Percentiles rank a stretch among this genome's conserved stretches.
These are phyloP conservation scores for Drosophila ironensis DNA, from an alignment of 1,140 invertebrate species.

Conservation along the genomic window DNA sequence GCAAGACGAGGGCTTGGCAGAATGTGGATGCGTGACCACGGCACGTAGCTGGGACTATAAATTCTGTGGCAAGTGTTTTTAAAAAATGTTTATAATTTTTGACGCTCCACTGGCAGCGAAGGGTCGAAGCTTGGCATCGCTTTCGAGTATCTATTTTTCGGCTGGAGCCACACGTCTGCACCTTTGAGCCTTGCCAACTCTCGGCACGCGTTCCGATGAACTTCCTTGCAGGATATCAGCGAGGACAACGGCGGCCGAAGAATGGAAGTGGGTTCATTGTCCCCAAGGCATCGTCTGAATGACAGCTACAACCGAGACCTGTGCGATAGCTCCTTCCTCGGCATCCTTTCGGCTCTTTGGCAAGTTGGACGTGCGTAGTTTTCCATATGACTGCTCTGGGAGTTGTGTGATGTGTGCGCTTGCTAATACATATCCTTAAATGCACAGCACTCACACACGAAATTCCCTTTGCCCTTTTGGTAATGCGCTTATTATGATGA, in stretches of 20 bases:
- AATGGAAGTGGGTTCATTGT: constrained; percentile 71
- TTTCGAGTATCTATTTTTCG: constrained; percentile 16
- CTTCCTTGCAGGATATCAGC: not conserved
- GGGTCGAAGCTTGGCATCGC: constrained; percentile 16
- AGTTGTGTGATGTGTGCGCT: constrained; percentile 28
- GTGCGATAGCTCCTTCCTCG: constrained; percentile 6
- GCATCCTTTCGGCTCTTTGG: constrained; percentile 15
- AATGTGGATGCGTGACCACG: constrained; percentile 67
- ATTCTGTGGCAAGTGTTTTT: constrained; percentile 71
- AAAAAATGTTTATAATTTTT: constrained; percentile 79
- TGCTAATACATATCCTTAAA: constrained; percentile 35
- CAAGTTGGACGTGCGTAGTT: constrained; percentile 65
- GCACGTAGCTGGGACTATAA: constrained; percentile 69
- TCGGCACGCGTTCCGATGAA: constrained; percentile 52
- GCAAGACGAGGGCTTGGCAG: too few relatives aligned
- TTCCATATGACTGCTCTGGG: constrained; percentile 63
- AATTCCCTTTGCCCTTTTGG: constrained; percentile 37
- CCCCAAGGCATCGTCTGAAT: constrained; percentile 71
- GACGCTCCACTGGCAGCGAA: constrained; percentile 19
- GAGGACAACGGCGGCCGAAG: not conserved
- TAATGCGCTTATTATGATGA: constrained; percentile 79
- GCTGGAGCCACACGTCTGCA: constrained; percentile 59
- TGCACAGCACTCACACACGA: constrained; percentile 16
- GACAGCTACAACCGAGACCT: constrained; percentile 48
- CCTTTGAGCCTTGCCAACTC: constrained; percentile 53